Base-by-base conservation (phyloP, 92 coral and sea anemone species). In the Pocillopora grandis region DNA sequence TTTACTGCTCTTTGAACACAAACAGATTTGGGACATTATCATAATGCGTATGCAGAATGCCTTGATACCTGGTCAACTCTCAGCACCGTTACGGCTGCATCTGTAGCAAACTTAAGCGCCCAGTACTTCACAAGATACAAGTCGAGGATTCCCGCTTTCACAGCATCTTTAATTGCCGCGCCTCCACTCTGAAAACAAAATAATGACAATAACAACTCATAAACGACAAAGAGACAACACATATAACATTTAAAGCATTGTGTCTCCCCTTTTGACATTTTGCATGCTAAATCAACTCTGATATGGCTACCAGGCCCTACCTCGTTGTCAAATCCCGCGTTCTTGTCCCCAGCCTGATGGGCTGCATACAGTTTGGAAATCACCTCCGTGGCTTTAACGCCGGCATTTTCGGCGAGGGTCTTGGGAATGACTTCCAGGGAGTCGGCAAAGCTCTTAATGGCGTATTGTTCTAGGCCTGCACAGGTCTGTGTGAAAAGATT, bases 401-500 rank as follows among this genome's bases (percentile, higher is more conserved):
- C 99, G 48, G 99, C 95, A 70, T 95, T 96, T 65, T 95, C 93
- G 10, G 94, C 97, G 19, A 96, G 95, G 58, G 98, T 90, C 81
- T 88, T 90, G 57, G 98, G 99, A 16, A 96, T 89, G 58, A 88
- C 80, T 77, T 96, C 99, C 57, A 96, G 76, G 48, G 93, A 90
- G 78, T 96, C 99, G 18, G 98, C 97, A 83, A 96, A 96, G 75
- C 91, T 94, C 86, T 93, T 91, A 81, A 96, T 96, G n/a, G 98
- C 99, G 67, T 96, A 96, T 83, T 94, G 98, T 69, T 96, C 99
- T 61, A 96, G 91, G 16, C 99, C 99, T 19, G 99, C 94, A 80
- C 90, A 94, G 36, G 99, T 96, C 99, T 96, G 90, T 14, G 52
- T 19, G 49, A 35, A 80, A 70, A 70, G 16, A 80, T 18, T 36